These are phyloP conservation scores for Neotoxoptera formosana DNA, from an alignment of 1,140 invertebrate species.

Conservation along the genomic window DNA sequence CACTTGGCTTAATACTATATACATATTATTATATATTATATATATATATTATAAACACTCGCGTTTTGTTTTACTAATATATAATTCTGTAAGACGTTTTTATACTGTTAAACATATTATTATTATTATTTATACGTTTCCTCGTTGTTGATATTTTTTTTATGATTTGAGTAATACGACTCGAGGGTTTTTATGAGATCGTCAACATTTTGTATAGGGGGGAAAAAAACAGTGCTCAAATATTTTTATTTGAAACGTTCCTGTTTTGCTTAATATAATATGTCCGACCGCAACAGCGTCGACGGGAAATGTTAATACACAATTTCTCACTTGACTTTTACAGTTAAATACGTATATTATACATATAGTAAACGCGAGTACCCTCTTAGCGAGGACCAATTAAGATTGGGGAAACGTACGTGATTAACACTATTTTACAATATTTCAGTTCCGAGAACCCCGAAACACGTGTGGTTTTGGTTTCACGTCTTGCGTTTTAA, in stretches of 20 bases:
- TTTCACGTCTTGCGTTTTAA: background rate
- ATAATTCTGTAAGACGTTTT: background rate
- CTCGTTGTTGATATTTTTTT: background rate
- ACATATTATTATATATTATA: slow-evolving; percentile 26
- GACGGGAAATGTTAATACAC: background rate
- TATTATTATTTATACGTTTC: background rate
- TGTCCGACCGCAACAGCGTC: background rate
- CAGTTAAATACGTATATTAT: background rate
- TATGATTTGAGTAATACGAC: background rate
- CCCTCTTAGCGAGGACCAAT: background rate
- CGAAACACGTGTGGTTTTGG: background rate
- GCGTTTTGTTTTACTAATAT: background rate
- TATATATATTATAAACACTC: background rate
- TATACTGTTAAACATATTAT: background rate
- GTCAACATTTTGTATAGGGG: background rate
- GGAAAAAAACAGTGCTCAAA: background rate
- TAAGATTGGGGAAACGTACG: no score
- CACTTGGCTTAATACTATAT: background rate
- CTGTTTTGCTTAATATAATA: no score
- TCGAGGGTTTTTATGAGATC: background rate
- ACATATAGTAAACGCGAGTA: background rate
- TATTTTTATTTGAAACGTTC: background rate
- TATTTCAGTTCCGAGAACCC: background rate
- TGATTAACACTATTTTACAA: background rate
- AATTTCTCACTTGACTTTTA: background rate